Conservation (phyloP, 2,888 invertebrate genomes). For the Brenthis daphne region DNA sequence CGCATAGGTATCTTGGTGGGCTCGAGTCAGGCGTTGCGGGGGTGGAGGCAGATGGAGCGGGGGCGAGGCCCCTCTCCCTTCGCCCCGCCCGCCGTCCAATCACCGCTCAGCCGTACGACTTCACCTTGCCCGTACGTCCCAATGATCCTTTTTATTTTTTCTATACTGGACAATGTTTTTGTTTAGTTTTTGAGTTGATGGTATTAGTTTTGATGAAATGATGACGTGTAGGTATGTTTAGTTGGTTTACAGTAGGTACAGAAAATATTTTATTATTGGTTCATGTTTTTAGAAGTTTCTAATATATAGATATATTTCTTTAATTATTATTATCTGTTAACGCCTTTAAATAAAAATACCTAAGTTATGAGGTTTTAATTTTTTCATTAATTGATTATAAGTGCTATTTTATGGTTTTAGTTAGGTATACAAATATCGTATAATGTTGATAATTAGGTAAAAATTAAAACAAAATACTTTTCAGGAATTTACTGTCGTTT, state of each 20-base stretch:
- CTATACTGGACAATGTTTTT: constrained; percentile 49
- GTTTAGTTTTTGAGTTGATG: constrained; percentile 43
- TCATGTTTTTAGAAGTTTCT: too few relatives aligned
- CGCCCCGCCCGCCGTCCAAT: constrained; percentile 72
- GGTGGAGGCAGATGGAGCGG: constrained; percentile 66
- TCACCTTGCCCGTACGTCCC: constrained; percentile 79
- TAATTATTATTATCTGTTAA: too few relatives aligned
- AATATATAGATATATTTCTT: too few relatives aligned
- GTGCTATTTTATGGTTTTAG: too few relatives aligned
- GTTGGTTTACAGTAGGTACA: neutral
- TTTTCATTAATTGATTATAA: too few relatives aligned
- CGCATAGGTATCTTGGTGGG: constrained; percentile 64
- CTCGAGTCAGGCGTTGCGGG: constrained; percentile 61
- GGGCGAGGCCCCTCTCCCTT: constrained; percentile 72
- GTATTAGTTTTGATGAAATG: constrained; percentile 40
- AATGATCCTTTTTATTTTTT: constrained; percentile 63
- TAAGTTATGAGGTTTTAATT: too few relatives aligned
- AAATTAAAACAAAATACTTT: too few relatives aligned
- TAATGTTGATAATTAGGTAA: too few relatives aligned
- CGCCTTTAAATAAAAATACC: too few relatives aligned
- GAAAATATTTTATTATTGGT: neutral
- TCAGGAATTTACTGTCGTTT: too few relatives aligned
- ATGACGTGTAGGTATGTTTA: constrained; percentile 15
- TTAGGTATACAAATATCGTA: too few relatives aligned
- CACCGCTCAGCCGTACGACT: constrained; percentile 64